Percentiles rank a stretch among this genome's conserved stretches.
These are phyloP conservation scores for Pristionchus maxplancki DNA, from an alignment of 2,888 invertebrate genomes.

Conservation along the genomic window DNA sequence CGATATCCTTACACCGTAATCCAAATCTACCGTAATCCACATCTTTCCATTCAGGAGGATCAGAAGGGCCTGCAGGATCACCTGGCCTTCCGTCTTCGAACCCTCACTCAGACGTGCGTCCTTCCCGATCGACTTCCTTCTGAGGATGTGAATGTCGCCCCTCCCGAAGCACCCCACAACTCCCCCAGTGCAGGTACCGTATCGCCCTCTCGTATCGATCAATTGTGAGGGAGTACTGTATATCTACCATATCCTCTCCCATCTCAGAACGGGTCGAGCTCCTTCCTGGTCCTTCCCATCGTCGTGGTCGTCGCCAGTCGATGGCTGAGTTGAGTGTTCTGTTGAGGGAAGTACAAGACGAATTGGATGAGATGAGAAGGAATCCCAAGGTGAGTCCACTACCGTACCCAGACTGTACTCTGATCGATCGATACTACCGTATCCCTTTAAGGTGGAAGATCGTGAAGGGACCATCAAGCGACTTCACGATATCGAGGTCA, in stretches of 20 bases:
- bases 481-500: neutral
- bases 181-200: neutral
- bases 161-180: slow-evolving; percentile 13
- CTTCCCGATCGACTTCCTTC: slow-evolving; percentile 43
- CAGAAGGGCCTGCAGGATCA: neutral
- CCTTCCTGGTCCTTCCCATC: neutral
- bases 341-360: neutral
- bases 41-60: neutral
- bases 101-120: slow-evolving; percentile 43
- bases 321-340: neutral
- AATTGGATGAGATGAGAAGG: slow-evolving; percentile 22
- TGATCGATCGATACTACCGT: slow-evolving; percentile 15
- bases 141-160: neutral
- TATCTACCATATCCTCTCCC: neutral
- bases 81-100: neutral
- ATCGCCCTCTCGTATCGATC: neutral
- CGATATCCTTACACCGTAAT: too few relatives aligned
- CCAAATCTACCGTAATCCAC: neutral
- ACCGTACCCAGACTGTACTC: neutral
- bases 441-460: slow-evolving; percentile 6
- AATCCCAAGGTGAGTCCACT: neutral
- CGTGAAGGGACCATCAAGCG: slow-evolving; percentile 9
- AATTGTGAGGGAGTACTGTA: neutral
- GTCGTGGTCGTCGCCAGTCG: neutral
- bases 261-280: neutral